Evolutionary conservation across 23 tunicate species (phyloP).

Genomic region (Corella eumyota): DNA sequence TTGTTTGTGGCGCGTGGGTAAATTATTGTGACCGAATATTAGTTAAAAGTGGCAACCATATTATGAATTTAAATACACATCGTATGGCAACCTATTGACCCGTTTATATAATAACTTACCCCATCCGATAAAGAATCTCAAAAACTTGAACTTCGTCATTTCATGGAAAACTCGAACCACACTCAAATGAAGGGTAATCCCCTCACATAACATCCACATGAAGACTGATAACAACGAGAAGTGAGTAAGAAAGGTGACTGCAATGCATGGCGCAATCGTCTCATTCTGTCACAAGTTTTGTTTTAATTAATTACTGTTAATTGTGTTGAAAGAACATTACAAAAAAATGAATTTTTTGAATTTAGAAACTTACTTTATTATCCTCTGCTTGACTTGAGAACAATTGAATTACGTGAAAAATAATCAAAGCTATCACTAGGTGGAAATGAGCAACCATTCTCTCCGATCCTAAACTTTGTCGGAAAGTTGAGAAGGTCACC

Average conservation of each 20-base stretch:
- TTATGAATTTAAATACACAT: too few species aligned
- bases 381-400: constrained; percentile 49
- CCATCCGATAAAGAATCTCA: constrained; percentile 68
- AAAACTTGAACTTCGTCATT: constrained; percentile 20
- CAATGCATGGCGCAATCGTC: constrained; percentile 52
- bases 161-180: constrained; percentile 51
- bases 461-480: constrained; percentile 48
- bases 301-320: too few species aligned
- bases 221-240: constrained; percentile 54
- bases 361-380: constrained; percentile 11
- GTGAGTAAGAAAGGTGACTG: constrained; percentile 59
- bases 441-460: constrained; percentile 71
- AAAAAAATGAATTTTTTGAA: not conserved
- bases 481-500: constrained; percentile 36
- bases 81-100: too few species aligned
- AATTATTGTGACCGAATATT: too few species aligned
- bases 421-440: constrained; percentile 43
- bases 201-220: constrained; percentile 89
- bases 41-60: too few species aligned
- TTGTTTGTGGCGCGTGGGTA: too few species aligned
- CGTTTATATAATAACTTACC: constrained; percentile 33
- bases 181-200: constrained; percentile 50
- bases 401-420: constrained; percentile 61
- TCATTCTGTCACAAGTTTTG: too few species aligned
- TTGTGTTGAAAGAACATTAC: not conserved